Conservation (phyloP, 2,797 vertebrate species). For the Alectoris magna region DNA sequence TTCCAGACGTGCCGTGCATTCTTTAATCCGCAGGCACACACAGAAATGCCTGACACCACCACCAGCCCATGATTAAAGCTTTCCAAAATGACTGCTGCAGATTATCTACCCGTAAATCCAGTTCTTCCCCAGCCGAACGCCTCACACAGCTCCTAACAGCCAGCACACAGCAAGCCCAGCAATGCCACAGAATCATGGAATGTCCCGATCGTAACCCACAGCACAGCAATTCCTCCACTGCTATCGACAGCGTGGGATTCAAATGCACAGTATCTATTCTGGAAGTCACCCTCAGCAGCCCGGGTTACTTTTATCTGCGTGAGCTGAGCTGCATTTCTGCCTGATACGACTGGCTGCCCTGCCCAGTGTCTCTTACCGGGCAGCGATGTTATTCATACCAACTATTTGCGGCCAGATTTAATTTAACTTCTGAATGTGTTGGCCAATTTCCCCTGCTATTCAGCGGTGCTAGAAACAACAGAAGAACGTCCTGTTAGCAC, state of each 20-base stretch:
- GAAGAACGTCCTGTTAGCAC: background rate
- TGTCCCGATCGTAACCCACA: background rate
- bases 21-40: constrained; percentile 22
- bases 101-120: constrained; percentile 30
- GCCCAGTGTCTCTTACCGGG: background rate
- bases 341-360: background rate
- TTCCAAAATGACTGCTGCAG: background rate
- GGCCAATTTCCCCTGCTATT: constrained; percentile 24
- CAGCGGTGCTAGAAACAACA: constrained; percentile 56
- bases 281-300: background rate
- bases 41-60: constrained; percentile 22
- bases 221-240: background rate
- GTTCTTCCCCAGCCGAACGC: background rate
- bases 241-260: background rate
- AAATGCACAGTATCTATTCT: background rate
- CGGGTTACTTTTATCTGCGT: background rate
- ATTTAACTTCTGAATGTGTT: constrained; percentile 48
- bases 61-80: constrained; percentile 33
- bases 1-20: background rate
- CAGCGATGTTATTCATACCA: background rate
- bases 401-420: constrained; percentile 54
- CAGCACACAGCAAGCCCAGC: background rate
- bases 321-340: background rate
- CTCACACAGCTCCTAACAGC: background rate
- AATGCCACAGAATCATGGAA: background rate